phyloP scores from a whole-genome alignment of 2,797 vertebrate species.

The Malacoctenus gilli region DNA sequence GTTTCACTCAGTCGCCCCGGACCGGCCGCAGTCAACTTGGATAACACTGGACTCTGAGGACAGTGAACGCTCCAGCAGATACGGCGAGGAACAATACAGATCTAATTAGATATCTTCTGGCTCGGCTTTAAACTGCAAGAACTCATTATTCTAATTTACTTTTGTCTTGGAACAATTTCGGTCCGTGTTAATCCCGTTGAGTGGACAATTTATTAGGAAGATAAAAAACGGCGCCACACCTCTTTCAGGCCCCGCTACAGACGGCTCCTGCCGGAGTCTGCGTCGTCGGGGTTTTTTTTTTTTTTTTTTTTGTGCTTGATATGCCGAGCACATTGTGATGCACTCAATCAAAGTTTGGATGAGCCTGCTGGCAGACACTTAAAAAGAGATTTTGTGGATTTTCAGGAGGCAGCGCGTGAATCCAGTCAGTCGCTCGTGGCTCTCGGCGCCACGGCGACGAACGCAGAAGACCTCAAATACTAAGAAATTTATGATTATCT shows the following conservation, averaged over 20 bases:
- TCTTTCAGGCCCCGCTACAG: constrained; percentile 30
- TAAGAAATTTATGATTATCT: constrained; percentile 65
- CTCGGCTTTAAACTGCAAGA: constrained; percentile 47
- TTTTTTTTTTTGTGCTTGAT: constrained; percentile 61
- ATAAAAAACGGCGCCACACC: constrained; percentile 51
- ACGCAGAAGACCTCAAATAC: constrained; percentile 49
- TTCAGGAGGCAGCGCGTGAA: constrained; percentile 60
- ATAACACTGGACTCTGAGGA: constrained; percentile 48
- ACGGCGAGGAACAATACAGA: constrained; percentile 55
- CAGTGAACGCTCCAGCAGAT: constrained; percentile 51
- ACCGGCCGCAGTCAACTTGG: constrained; percentile 40
- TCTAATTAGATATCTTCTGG: constrained; percentile 65
- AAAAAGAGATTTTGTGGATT: constrained; percentile 73
- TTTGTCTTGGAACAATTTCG: constrained; percentile 50
- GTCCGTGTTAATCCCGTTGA: constrained; percentile 51
- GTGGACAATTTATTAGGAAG: constrained; percentile 59
- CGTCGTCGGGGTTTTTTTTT: constrained; percentile 46
- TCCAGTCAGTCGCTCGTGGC: constrained; percentile 50
- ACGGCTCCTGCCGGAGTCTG: constrained; percentile 35
- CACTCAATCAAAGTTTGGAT: constrained; percentile 72
- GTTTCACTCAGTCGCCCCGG: constrained; percentile 20
- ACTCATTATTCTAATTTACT: constrained; percentile 65
- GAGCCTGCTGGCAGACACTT: constrained; percentile 65
- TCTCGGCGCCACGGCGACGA: constrained; percentile 40
- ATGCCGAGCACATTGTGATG: constrained; percentile 66